Evolutionary conservation across 2,113 vertebrate species (phyloP).

Genomic region (Edolisoma coerulescens): DNA sequence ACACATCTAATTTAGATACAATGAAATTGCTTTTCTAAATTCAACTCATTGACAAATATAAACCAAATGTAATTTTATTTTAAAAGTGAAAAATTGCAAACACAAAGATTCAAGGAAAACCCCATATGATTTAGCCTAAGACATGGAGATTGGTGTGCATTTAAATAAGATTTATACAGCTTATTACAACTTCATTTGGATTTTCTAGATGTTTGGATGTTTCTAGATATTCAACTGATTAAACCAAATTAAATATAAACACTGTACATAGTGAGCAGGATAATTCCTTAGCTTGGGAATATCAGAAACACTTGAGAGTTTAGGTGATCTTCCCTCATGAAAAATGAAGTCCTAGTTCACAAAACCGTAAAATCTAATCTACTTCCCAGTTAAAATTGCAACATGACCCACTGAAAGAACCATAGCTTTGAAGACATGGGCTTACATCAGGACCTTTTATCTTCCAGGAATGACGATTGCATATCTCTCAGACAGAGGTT

Average conservation of each 20-base stretch:
- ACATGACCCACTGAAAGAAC: rapidly evolving
- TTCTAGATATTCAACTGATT: not conserved
- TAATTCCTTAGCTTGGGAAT: not conserved
- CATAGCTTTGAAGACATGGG: not conserved
- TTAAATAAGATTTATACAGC: not conserved
- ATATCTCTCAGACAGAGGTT: not conserved
- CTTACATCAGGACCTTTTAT: not conserved
- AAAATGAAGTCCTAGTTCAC: not conserved
- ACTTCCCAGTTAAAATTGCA: not conserved
- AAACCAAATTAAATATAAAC: not conserved
- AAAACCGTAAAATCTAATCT: not conserved
- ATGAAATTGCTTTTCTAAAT: not conserved
- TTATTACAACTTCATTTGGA: not conserved
- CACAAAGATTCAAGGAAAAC: not conserved
- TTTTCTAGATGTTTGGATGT: not conserved
- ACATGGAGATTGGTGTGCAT: not conserved
- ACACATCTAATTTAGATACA: not conserved
- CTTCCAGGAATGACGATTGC: not conserved
- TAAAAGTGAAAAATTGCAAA: not conserved
- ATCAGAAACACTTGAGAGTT: not conserved
- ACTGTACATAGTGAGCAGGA: not conserved
- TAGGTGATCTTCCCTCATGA: not conserved
- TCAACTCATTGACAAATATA: not conserved
- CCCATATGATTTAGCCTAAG: not conserved
- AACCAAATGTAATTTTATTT: not conserved